These are phyloP conservation scores for Pegoplata infirma DNA, from an alignment of 2,888 invertebrate genomes.

Conservation along the genomic window DNA sequence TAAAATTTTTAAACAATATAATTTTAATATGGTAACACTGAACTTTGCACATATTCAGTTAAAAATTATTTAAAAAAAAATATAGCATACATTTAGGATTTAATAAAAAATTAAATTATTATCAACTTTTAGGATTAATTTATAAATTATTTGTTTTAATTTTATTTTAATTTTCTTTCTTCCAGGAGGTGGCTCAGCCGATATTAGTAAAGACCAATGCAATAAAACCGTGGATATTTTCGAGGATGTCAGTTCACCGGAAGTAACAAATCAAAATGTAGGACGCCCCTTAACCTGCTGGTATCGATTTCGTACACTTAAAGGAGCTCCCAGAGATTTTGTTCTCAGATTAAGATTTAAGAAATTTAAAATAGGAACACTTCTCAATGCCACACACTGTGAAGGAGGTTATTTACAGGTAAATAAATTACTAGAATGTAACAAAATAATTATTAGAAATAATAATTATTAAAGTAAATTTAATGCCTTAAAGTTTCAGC, in stretches of 20 bases:
- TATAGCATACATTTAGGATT: background rate
- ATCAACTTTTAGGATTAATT: background rate
- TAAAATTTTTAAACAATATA: no score
- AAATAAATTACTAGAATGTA: conserved; percentile 34
- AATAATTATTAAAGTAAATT: background rate
- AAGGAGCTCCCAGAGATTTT: conserved; percentile 93
- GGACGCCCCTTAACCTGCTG: conserved; percentile 93
- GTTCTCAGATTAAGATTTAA: conserved; percentile 93
- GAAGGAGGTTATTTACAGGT: conserved; percentile 94
- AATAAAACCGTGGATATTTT: conserved; percentile 96
- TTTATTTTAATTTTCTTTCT: conserved; percentile 20
- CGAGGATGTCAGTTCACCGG: conserved; percentile 93
- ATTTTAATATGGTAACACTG: no score
- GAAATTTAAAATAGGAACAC: conserved; percentile 93
- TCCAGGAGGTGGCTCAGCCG: conserved; percentile 70
- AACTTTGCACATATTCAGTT: no score
- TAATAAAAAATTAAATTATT: background rate
- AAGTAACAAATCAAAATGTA: conserved; percentile 88
- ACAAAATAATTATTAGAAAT: background rate
- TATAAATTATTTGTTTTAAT: background rate
- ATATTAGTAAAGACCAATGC: conserved; percentile 86
- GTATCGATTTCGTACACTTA: conserved; percentile 92
- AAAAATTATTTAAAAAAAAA: no score
- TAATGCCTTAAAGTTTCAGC: background rate
- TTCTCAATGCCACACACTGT: conserved; percentile 92